phyloP scores from a whole-genome alignment of 2,113 vertebrate species.

The Lathamus discolor region DNA sequence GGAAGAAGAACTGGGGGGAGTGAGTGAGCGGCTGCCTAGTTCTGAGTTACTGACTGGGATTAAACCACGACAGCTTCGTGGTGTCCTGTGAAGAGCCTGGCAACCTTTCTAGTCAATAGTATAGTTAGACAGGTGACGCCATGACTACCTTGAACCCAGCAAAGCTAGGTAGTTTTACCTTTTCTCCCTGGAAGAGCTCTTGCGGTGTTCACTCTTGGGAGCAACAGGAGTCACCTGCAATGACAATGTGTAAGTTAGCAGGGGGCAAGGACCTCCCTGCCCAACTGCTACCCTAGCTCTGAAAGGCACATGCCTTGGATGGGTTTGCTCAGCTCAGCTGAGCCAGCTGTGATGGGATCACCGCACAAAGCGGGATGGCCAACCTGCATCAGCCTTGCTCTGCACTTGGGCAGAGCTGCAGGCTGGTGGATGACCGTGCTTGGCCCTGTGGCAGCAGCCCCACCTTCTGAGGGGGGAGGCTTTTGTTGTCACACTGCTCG shows the following conservation, averaged over 20 bases:
- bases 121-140: background rate
- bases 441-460: background rate
- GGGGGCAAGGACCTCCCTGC: background rate
- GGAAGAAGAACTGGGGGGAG: no score
- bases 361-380: fast-evolving
- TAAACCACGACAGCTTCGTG: background rate
- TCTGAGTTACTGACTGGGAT: no score
- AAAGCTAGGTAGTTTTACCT: background rate
- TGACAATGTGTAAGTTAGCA: background rate
- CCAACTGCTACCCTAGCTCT: background rate
- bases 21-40: no score
- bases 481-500: background rate
- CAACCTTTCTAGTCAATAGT: background rate
- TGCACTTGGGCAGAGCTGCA: no score
- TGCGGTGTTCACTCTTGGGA: background rate
- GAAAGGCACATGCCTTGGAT: background rate
- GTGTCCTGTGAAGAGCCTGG: background rate
- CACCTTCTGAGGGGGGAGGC: background rate
- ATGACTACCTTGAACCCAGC: background rate
- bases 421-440: background rate
- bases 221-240: background rate
- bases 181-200: no score
- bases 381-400: background rate
- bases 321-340: background rate
- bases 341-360: background rate